These are phyloP conservation scores for Quadroppia sp. DNA, from an alignment of 2,888 invertebrate genomes.

Conservation along the genomic window DNA sequence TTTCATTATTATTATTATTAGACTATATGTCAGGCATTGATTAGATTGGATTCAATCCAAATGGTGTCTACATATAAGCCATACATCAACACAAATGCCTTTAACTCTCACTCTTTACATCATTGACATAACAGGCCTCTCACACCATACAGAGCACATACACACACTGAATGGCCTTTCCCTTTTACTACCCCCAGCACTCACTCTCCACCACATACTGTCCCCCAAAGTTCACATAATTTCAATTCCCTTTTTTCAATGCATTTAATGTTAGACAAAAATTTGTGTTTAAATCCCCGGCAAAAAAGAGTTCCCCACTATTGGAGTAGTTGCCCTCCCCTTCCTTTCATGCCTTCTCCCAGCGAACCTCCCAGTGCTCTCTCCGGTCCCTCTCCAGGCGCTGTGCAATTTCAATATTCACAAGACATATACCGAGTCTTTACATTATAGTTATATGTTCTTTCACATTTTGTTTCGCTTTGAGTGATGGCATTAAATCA, in stretches of 20 bases:
- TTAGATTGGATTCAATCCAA: slow-evolving; percentile 16
- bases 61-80: slow-evolving; percentile 4
- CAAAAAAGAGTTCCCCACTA: slow-evolving; percentile 2
- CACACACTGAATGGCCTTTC: background rate
- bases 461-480: background rate
- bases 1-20: too few relatives aligned
- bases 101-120: slow-evolving; percentile 19
- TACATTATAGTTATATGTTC: background rate
- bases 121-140: background rate
- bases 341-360: too few relatives aligned
- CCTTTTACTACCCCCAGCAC: too few relatives aligned
- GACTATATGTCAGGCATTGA: slow-evolving; percentile 6
- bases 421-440: background rate
- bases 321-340: background rate
- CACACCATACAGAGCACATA: background rate
- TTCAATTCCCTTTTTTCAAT: slow-evolving; percentile 1
- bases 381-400: background rate
- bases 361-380: too few relatives aligned
- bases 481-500: slow-evolving; percentile 17
- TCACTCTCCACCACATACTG: slow-evolving; percentile 2
- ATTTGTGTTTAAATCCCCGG: background rate
- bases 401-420: slow-evolving; percentile 6
- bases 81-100: slow-evolving; percentile 6
- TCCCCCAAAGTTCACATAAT: slow-evolving; percentile 2
- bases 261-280: background rate